A percentile compares a stretch with the other conserved stretches of the same genome.
Conservation (phyloP, 2,797 vertebrate genomes). For the Protonibea diacanthus region DNA sequence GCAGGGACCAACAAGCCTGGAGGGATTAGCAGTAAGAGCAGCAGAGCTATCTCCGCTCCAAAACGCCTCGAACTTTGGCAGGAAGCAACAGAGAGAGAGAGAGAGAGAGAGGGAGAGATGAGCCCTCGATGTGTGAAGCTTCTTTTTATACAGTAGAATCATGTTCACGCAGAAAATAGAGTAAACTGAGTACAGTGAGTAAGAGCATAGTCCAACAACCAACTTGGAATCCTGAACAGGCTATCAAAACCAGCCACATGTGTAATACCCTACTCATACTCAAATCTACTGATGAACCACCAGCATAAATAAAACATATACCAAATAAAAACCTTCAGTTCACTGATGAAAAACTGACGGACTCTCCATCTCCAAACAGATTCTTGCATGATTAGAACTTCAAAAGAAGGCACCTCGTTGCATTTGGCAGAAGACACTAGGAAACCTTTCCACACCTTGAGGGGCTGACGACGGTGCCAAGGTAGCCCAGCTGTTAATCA, state of each 20-base stretch:
- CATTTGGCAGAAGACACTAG: constrained; percentile 63
- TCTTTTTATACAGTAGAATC: constrained; percentile 11
- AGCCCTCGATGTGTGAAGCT: constrained; percentile 28
- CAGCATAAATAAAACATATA: constrained; percentile 23
- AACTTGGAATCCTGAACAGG: not conserved
- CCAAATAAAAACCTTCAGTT: constrained; percentile 37
- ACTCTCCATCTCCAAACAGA: constrained; percentile 59
- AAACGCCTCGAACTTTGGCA: constrained; percentile 47
- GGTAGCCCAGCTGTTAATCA: constrained; percentile 74
- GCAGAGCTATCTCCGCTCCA: constrained; percentile 38
- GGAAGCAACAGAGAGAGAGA: constrained; percentile 12
- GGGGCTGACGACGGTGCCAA: constrained; percentile 59
- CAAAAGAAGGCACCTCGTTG: constrained; percentile 64
- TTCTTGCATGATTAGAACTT: constrained; percentile 67
- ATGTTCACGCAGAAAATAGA: constrained; percentile 10
- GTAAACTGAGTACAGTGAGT: too few relatives aligned
- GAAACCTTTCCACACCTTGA: constrained; percentile 66
- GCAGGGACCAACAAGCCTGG: constrained; percentile 38
- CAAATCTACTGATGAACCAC: constrained; percentile 7
- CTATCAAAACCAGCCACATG: not conserved
- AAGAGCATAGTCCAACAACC: not conserved
- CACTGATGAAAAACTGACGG: constrained; percentile 25
- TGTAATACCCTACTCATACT: not conserved
- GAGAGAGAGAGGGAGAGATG: constrained; percentile 5
- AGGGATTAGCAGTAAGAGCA: constrained; percentile 57